These are phyloP conservation scores for Turdus rufiventris DNA, from an alignment of 2,113 vertebrate genomes.

Conservation along the genomic window DNA sequence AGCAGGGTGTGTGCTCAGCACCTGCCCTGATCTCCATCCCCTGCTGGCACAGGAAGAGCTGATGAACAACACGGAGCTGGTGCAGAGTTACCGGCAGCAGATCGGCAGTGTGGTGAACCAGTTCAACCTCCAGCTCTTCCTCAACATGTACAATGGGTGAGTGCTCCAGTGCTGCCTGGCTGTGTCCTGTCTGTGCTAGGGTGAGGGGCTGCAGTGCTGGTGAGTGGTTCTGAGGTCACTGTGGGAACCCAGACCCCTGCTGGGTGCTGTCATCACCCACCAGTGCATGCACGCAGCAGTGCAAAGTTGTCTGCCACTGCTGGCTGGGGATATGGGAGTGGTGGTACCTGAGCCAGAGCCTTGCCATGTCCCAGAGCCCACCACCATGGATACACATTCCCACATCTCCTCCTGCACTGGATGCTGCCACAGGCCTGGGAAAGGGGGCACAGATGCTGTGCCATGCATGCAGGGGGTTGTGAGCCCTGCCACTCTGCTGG, in stretches of 20 bases:
- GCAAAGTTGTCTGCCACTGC: not conserved
- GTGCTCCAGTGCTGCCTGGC: not conserved
- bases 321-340: not conserved
- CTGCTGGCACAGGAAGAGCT: constrained; percentile 84
- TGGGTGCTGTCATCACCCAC: not conserved
- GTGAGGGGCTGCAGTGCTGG: not conserved
- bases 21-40: not conserved
- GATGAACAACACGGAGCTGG: constrained; percentile 91
- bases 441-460: not conserved
- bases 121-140: constrained; percentile 98
- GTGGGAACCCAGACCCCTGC: not conserved
- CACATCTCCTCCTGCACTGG: not conserved
- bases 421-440: not conserved
- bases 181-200: rapidly evolving
- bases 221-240: not conserved
- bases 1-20: not conserved
- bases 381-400: rapidly evolving
- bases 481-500: not conserved
- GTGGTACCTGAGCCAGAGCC: not conserved
- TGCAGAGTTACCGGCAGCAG: constrained; percentile 95
- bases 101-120: constrained; percentile 91
- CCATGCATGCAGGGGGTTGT: not conserved
- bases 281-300: not conserved
- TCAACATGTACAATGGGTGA: constrained; percentile 98
- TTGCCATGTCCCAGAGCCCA: not conserved